Evolutionary conservation across 2,888 invertebrate genomes (phyloP), one percentile per base, ranked within the genome.

Genomic region (Periphyllus acericola): DNA sequence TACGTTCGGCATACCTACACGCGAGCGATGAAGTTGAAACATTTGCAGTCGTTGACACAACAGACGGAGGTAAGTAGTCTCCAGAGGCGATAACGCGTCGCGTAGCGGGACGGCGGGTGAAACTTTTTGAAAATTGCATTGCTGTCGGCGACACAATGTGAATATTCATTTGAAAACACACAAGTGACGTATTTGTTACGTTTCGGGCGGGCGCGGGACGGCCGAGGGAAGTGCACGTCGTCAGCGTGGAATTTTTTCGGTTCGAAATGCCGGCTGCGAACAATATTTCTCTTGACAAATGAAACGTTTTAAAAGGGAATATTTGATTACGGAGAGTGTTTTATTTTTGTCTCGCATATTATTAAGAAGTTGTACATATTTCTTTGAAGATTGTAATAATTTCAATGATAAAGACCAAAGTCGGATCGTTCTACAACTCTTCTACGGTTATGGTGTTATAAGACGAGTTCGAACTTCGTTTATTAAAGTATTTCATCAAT

Each of bases 31-130:
- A 87, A 87, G 80, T 40, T 87, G 74, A 87, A 87, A 87, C 80
- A 87, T 81, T 74, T 87, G 80, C 87, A 87, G 32, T 80, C 87
- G 60, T 74, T 87, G 80, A 29, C 80, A 29, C 79, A 80, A 29
- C 79, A 80, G 25, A 9, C 74, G 40, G 87, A 87, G 60, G 87
- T 87, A 32, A 87, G 87, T 66, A 11, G 34, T 66, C 66, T 66
- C 80, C 25, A 25, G 55, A 25, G 55, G 32, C 14, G 32, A 55
- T 76, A 76, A 19, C 9, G 9, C 8, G 9, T 9, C 40, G n/a
- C n/a, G 40, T 6, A 46, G 71, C 6, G 3, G 19, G 32, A 29
- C 36, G 40, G 55, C 6, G 34, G 29, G 34, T 0, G 17, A 29
- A 25, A 19, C 4, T 83, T 83, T 55, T 60, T 17, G 60, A 29